Conservation (phyloP, 2,113 vertebrate species). For the Albula glossodonta region DNA sequence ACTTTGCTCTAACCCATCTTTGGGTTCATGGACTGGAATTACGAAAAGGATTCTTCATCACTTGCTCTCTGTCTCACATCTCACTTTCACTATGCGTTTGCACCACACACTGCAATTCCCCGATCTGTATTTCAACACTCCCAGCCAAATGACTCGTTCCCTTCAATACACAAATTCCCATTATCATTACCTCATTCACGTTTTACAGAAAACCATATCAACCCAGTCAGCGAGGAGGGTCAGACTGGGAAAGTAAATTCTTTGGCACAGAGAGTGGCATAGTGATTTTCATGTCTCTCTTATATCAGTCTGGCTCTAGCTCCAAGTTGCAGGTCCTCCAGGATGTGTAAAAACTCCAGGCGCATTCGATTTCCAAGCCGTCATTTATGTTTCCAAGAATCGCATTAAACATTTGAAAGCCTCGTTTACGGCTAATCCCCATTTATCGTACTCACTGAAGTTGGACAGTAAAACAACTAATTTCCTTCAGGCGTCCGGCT, state of each 20-base stretch:
- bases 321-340: background rate
- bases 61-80: background rate
- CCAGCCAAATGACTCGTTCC: background rate
- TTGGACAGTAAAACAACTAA: background rate
- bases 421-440: background rate
- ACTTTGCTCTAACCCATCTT: background rate
- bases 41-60: background rate
- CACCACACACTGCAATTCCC: background rate
- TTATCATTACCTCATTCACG: background rate
- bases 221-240: background rate
- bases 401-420: background rate
- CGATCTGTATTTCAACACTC: background rate
- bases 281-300: too few species aligned
- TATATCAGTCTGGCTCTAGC: too few species aligned
- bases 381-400: background rate
- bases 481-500: background rate
- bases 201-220: background rate
- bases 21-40: background rate
- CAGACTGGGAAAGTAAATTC: background rate
- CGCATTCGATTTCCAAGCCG: background rate
- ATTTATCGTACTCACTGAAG: background rate
- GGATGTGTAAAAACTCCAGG: background rate
- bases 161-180: background rate
- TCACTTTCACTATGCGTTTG: background rate
- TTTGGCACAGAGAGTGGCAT: background rate